Base-by-base conservation (phyloP, 1,140 invertebrate species). In the Eufriesea mexicana region DNA sequence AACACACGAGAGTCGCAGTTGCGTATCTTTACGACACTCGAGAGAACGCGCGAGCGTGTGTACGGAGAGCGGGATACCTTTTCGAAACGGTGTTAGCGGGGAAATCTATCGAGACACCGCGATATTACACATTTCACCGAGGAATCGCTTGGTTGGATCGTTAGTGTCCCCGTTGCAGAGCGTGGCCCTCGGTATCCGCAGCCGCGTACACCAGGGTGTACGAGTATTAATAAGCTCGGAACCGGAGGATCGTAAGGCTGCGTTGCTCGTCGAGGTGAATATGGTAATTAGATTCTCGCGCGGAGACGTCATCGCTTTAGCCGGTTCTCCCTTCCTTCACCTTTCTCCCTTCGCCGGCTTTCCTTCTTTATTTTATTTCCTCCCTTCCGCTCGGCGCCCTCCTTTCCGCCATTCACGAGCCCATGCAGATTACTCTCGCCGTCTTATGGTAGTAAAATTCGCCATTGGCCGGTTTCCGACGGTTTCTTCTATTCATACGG, bases 221-320 rank as follows among this genome's bases (percentile, higher is more conserved):
- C 61, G 45, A 20, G 62, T 54, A 67, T 83, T 78, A 78, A 83
- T 71, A 71, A 77, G 66, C 74, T 7, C 16, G 28, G 59, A 73
- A 75, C 42, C 51, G 62, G n/a, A 76, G 49, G 55, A 72, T 55
- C 49, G 49, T 47, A 45, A 72, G 85, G 49, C 76, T 18, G 74
- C 67, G 72, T 77, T 77, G 74, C 83, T 61, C 74, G 74, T 70
- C 81, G 68, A 72, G 61, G 76, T 80, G 71, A 64, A 90, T 90
- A 90, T 90, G 86, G 86, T 89, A 90, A 90, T 90, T 90, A 88
- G 84, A 90, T 90, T 90, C 87, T 79, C 80, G 84, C 72, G 83
- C 84, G 71, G 78, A 72, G 77, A 85, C 85, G 84, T 90, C 89
- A 87, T 90, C 88, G 86, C 73, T 83, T 73, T 83, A 83, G 84